Base-by-base conservation (phyloP, 2,113 vertebrate genomes). In the Cyprinus carpio region DNA sequence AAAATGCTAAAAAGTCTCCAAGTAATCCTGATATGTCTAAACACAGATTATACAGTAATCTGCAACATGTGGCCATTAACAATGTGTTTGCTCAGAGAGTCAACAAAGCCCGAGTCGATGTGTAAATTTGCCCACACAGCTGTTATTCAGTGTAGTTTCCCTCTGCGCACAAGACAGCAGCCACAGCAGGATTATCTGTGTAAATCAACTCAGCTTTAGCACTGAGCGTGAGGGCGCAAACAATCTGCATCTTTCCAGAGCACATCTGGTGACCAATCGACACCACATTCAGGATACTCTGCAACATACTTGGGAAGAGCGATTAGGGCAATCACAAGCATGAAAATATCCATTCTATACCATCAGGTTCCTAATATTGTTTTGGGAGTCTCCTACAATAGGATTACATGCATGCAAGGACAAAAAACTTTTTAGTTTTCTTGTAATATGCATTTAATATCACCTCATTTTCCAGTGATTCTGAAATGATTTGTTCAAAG, bases 121-220 rank as follows among this genome's bases (percentile, higher is more conserved):
- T 58, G 81, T 83, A 72, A 72, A 83, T 83, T 58, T 72, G 49
- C 81, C 31, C 29, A 83, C 81, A 56, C 80, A 82, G 80, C 80
- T 82, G 80, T 82, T 69, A 15, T 82, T 13, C 29, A 6, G 81
- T 72, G 65, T 58, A 67, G 62, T 49, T 69, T 27, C 34, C 56
- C 7, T 80, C 31, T 6, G 1, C 23, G 9, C 60, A 54, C 4
- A 4, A 71, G 62, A 82, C 80, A 82, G 27, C 64, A 72, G 81
- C 11, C 81, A 82, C 67, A 13, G 29, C 29, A 83, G 81, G 81
- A 83, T 83, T 83, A 83, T 83, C 46, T 56, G 23, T 72, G 81
- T 46, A 71, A 51, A 72, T 71, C 43, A 82, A 74, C 69, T 79
- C 84, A 46, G 76, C 51, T 85, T 85, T 49, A 85, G 62, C 58